Base-by-base conservation (phyloP, 2,797 vertebrate genomes). In the Crenuchus spilurus region DNA sequence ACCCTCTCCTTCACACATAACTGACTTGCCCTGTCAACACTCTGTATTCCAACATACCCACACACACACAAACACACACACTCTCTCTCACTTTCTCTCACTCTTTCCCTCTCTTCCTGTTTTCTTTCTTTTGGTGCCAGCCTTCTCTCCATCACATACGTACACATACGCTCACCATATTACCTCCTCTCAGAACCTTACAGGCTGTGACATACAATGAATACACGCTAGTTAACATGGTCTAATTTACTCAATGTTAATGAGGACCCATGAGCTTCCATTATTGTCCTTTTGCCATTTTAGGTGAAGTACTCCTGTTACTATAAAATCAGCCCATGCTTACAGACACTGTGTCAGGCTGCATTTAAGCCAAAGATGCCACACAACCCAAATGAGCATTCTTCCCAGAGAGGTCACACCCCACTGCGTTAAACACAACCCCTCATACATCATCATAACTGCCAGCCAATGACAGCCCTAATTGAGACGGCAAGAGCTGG, bases 391-490 rank as follows among this genome's bases (percentile, higher is more conserved):
- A 93, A 94, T 92, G 93, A 94, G 94, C 94, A 95, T 96, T 95
- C 94, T 93, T 97, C 95, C 41, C 61, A 95, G 93, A 94, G 89
- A 94, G 90, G 96, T 97, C 96, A 97, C 92, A 94, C 94, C 95
- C 90, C 92, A 93, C 94, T 94, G 95, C 91, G 85, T 95, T 95
- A 97, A 97, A 97, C 95, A 96, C 96, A 96, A 94, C 94, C 95
- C 94, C 95, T 96, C 95, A 95, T 97, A 95, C 90, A 98, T 98
- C 95, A 98, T 96, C 94, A 94, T 96, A 97, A 97, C 94, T 96
- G 95, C 95, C 95, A 96, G 91, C 93, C 93, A 90, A 91, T 94
- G 95, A 96, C 95, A 96, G 95, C 96, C 96, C 96, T 95, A 97
- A 97, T 97, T 96, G 96, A 98, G 96, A 97, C 90, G 94, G 95